A percentile compares a stretch with the other conserved stretches of the same genome.
Evolutionary conservation across 2,113 vertebrate genomes (phyloP).

Genomic region (Malurus alboscapulatus): DNA sequence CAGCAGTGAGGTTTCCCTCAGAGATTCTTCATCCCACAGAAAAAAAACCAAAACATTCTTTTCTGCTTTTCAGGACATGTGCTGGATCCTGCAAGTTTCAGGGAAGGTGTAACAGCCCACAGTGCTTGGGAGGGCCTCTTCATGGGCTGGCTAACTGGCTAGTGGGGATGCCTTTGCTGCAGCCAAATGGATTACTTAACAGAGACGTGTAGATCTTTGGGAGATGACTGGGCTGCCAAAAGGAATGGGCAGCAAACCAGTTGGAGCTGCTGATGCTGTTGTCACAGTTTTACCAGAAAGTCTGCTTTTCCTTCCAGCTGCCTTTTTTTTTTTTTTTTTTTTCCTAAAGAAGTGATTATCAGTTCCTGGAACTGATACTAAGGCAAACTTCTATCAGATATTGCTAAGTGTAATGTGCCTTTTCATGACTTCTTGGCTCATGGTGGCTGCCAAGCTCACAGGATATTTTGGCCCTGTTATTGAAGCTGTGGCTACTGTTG

Average conservation of each 20-base stretch:
- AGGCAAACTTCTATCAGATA: not conserved
- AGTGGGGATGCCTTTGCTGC: not conserved
- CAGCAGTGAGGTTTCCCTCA: not conserved
- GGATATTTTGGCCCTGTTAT: not conserved
- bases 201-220: not conserved
- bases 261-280: constrained; percentile 27
- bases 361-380: not conserved
- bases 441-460: not conserved
- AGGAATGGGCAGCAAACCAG: constrained; percentile 28
- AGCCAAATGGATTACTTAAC: constrained; percentile 7
- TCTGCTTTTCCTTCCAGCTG: constrained; percentile 38
- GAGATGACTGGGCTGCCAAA: constrained; percentile 18
- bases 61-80: fast-evolving
- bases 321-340: not conserved
- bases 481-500: constrained; percentile 6
- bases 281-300: constrained; percentile 47
- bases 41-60: not conserved
- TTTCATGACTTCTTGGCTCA: not conserved
- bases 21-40: fast-evolving
- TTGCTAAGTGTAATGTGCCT: not conserved
- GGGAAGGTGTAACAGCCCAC: not conserved
- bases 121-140: not conserved
- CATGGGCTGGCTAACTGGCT: not conserved
- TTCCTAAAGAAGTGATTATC: not conserved
- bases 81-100: not conserved